Evolutionary conservation across 2,113 vertebrate species (phyloP).

Genomic region (Aldabrachelys gigantea): DNA sequence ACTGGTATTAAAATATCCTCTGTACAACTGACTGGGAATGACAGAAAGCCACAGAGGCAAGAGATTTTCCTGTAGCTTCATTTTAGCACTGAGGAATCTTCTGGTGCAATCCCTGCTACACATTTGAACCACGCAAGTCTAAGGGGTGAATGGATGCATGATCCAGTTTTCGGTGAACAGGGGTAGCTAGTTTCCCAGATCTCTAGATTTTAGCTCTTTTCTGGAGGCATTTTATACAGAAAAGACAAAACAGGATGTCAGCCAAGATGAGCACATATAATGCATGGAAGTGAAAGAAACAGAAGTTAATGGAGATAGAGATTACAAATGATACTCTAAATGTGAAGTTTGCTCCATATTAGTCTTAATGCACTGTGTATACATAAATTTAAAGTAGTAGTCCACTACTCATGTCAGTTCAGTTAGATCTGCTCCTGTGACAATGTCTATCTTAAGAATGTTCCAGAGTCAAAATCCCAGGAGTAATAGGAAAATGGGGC

Average conservation of each 20-base stretch:
- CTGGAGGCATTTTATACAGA: background rate
- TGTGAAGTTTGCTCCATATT: background rate
- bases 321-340: background rate
- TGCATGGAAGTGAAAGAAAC: background rate
- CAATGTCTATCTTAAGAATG: background rate
- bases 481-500: fast-evolving
- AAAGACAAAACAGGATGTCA: background rate
- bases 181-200: background rate
- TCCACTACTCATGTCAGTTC: background rate
- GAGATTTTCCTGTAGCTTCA: background rate
- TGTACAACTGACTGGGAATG: background rate
- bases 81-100: background rate
- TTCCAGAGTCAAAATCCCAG: background rate
- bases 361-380: background rate
- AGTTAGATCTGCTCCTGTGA: background rate
- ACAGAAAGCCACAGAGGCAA: background rate
- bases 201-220: background rate
- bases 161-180: background rate
- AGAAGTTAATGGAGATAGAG: background rate
- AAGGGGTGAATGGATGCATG: background rate
- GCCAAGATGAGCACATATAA: background rate
- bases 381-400: background rate
- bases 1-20: background rate
- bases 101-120: background rate
- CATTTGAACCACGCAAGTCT: background rate